These are phyloP conservation scores for Plodia interpunctella DNA, from an alignment of 1,140 invertebrate species.

Conservation along the genomic window DNA sequence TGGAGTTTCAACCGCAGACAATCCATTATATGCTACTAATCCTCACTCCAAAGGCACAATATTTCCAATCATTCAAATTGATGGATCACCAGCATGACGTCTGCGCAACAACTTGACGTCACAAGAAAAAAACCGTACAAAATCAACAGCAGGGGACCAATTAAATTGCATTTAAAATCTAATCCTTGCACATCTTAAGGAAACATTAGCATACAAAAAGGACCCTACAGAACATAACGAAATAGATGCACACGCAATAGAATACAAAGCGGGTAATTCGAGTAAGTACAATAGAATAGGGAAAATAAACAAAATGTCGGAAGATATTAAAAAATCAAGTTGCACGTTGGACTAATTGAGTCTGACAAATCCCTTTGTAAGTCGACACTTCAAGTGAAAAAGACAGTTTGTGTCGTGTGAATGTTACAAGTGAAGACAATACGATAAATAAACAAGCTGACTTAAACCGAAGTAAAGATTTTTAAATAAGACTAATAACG, in stretches of 20 bases:
- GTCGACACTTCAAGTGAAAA: conserved; percentile 26
- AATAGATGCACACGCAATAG: neutral
- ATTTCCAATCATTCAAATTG: conserved; percentile 32
- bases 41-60: conserved; percentile 19
- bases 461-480: too few relatives aligned
- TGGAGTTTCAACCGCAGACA: conserved; percentile 12
- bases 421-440: conserved; percentile 17
- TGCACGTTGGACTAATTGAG: conserved; percentile 42
- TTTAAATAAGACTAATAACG: neutral
- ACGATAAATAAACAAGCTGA: neutral
- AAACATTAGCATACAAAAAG: conserved; percentile 22
- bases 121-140: conserved; percentile 20
- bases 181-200: conserved; percentile 32
- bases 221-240: neutral
- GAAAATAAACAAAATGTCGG: conserved; percentile 23
- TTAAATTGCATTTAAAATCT: conserved; percentile 61
- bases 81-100: conserved; percentile 22
- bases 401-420: conserved; percentile 15
- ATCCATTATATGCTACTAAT: conserved; percentile 18
- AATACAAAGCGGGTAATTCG: neutral
- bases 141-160: conserved; percentile 34
- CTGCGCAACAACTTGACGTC: conserved; percentile 22
- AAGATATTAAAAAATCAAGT: conserved; percentile 34
- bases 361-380: conserved; percentile 36
- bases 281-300: conserved; percentile 19